Base-by-base conservation (phyloP, 2,113 vertebrate genomes). In the Dicrurus megarhynchus region DNA sequence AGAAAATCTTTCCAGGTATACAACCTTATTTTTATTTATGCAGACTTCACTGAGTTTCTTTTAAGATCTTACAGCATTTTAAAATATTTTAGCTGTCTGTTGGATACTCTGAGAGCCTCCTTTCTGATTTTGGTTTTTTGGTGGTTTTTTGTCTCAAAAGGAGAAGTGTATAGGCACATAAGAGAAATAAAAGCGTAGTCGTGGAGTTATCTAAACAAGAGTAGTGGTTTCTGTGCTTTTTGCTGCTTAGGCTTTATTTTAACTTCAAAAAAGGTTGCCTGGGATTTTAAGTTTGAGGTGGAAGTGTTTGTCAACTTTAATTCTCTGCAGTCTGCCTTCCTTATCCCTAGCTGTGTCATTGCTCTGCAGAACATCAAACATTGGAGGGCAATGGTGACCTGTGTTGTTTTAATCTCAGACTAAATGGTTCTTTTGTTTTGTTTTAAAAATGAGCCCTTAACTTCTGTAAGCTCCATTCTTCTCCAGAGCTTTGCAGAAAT, bases 401-500 rank as follows among this genome's bases (percentile, higher is more conserved):
- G 47, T 49, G 56, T 93, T 94, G 50, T 92, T 96, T 79, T 96
- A 70, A 81, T 73, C 76, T 98, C 82, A 80, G 77, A 76, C 91
- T 95, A 95, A 96, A 93, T 18, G 74, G 80, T 85, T 89, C 78
- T 93, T 97, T 96, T 94, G 52, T 92, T 94, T 94, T 93, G 67
- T 81, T 94, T 96, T 75, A 74, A 92, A 92, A 94, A 82, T 52
- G 85, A 90, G 42, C 61, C 73, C 86, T 95, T 97, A 97, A 96
- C 94, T 97, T 93, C 89, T 95, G 49, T 90, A 88, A 95, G 87
- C 57, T 94, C 73, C 85, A 63, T 92, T 95, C 90, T 93, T 89
- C 69, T 96, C 87, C 64, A 73, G 85, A 97, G 93, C 78, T 83
- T 91, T 95, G 47, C 61, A 96, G 91, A 95, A 94, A 95, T 90